Conservation (phyloP, 35 echinoderm and acorn worm species). For the Stichopus chloronotus region DNA sequence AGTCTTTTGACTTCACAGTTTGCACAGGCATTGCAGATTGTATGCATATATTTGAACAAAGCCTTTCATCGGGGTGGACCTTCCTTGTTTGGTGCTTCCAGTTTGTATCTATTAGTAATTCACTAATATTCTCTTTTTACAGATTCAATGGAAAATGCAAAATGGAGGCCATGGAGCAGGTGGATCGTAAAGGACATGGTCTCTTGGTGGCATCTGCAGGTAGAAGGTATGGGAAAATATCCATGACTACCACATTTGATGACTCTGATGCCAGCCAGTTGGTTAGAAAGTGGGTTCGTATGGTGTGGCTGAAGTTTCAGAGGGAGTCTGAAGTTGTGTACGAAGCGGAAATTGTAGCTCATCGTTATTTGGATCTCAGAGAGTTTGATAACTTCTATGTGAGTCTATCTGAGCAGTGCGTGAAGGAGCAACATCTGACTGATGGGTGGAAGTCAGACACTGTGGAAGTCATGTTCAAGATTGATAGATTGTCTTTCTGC, state of each 20-base stretch:
- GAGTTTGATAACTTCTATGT: slow-evolving; percentile 15
- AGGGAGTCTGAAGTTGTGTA: not conserved
- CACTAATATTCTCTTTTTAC: not conserved
- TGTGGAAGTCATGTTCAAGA: slow-evolving; percentile 9
- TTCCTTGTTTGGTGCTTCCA: no score
- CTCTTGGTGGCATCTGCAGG: not conserved
- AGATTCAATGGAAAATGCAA: slow-evolving; percentile 24
- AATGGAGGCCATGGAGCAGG: not conserved
- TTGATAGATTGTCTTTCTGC: slow-evolving; percentile 31
- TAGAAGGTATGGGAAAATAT: not conserved
- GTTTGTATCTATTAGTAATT: no score
- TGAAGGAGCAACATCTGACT: not conserved
- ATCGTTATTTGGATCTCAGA: not conserved
- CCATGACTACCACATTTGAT: not conserved
- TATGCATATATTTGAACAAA: no score
- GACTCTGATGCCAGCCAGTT: slow-evolving; percentile 29
- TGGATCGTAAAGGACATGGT: not conserved
- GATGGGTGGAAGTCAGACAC: not conserved
- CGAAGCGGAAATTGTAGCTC: slow-evolving; percentile 13
- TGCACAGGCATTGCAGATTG: no score
- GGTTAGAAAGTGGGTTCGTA: not conserved
- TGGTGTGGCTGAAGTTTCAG: not conserved
- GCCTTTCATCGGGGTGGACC: no score
- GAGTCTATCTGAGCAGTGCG: slow-evolving; percentile 6
- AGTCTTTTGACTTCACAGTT: no score